These are phyloP conservation scores for Protonemura montana DNA, from an alignment of 2,888 invertebrate genomes.

Conservation along the genomic window DNA sequence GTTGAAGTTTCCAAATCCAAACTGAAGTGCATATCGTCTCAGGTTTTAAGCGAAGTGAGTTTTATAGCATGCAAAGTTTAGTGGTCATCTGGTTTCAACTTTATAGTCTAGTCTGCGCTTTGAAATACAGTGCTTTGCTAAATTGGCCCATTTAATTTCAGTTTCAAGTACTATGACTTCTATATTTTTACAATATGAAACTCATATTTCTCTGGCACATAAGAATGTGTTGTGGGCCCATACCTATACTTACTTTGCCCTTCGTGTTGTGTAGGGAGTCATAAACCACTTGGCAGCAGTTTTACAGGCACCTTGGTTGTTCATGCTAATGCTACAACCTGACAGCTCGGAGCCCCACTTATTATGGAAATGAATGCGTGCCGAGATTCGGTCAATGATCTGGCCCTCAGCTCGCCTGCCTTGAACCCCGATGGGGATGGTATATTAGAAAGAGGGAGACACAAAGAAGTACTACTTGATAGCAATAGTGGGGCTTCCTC, in stretches of 20 bases:
- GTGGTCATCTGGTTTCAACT: not conserved
- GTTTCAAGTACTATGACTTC: not conserved
- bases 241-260: not conserved
- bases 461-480: not conserved
- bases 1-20: not conserved
- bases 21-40: not conserved
- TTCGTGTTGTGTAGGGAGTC: not conserved
- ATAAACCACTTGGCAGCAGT: not conserved
- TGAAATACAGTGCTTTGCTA: not conserved
- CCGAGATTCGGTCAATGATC: conserved; percentile 9
- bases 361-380: conserved; percentile 23
- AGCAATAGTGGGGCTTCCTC: not conserved
- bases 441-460: not conserved
- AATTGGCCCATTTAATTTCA: not conserved
- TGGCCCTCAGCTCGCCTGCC: not conserved
- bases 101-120: not conserved
- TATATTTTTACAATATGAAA: not conserved
- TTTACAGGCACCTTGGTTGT: not conserved
- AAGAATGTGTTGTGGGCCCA: not conserved
- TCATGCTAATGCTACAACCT: not conserved
- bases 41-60: not conserved
- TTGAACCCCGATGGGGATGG: not conserved
- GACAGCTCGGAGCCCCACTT: conserved; percentile 10
- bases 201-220: not conserved
- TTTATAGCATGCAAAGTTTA: not conserved